These are phyloP conservation scores for Pterostichus niger DNA, from an alignment of 2,888 invertebrate species.

Conservation along the genomic window DNA sequence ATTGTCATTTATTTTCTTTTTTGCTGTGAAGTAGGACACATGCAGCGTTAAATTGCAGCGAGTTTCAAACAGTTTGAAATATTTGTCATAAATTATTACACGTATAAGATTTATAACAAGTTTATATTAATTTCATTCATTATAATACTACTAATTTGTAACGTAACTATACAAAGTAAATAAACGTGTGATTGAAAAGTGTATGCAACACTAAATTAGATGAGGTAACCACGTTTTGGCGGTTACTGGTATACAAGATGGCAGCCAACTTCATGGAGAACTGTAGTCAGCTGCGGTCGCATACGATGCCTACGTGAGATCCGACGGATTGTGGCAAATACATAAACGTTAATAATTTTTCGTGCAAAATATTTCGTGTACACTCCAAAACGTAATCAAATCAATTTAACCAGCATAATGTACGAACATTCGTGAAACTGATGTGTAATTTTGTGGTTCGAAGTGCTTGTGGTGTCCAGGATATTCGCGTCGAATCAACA, in stretches of 20 bases:
- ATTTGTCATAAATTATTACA: neutral
- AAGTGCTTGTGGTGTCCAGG: constrained; percentile 60
- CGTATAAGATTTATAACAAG: neutral
- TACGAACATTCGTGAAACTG: constrained; percentile 45
- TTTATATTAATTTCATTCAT: neutral
- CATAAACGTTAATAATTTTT: constrained; percentile 57
- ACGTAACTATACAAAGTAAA: neutral
- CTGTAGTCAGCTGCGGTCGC: constrained; percentile 67
- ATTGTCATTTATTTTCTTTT: constrained; percentile 60
- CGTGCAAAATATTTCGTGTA: constrained; percentile 44
- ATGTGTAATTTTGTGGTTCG: constrained; percentile 61
- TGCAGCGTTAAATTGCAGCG: constrained; percentile 57
- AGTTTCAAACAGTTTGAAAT: constrained; percentile 1
- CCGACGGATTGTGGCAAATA: constrained; percentile 64
- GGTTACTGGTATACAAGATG: constrained; percentile 53
- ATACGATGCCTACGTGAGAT: constrained; percentile 66
- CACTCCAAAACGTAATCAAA: constrained; percentile 8
- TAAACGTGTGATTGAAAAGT: neutral
- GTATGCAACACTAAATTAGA: neutral
- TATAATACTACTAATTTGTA: neutral
- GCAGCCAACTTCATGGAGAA: constrained; percentile 65
- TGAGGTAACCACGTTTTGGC: constrained; percentile 38
- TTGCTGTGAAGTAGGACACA: constrained; percentile 66
- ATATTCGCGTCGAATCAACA: constrained; percentile 64
- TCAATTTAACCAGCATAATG: constrained; percentile 47